phyloP scores from a whole-genome alignment of 2,888 invertebrate species.

The Monopis laevigella region DNA sequence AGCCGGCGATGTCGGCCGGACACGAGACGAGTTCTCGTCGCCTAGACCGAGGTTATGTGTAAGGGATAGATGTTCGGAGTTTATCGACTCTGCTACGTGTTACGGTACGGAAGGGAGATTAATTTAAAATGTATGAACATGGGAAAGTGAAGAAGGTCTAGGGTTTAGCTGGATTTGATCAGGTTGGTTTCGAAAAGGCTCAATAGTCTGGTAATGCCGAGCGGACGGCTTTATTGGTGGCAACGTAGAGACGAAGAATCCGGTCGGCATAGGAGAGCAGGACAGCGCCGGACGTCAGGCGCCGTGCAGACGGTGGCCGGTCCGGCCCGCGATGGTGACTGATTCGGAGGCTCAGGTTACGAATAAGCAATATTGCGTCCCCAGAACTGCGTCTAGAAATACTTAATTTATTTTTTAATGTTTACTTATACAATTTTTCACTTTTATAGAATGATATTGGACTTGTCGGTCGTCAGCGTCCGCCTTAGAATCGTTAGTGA shows the following conservation, averaged over 20 bases:
- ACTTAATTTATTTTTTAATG: slow-evolving; percentile 65
- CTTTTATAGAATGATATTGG: slow-evolving; percentile 46
- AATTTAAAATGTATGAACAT: no score
- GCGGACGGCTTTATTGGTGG: no score
- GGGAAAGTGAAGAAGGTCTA: no score
- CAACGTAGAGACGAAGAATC: not conserved
- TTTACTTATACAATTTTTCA: slow-evolving; percentile 54
- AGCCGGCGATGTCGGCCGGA: no score
- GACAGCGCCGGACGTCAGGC: slow-evolving; percentile 28
- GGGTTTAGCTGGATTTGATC: slow-evolving; percentile 3
- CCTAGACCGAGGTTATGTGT: no score
- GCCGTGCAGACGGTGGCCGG: slow-evolving; percentile 20
- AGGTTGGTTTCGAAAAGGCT: no score
- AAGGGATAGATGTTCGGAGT: no score
- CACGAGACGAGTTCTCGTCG: no score
- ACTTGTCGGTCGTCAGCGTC: slow-evolving; percentile 36
- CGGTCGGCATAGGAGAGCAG: slow-evolving; percentile 1
- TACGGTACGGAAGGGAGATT: no score
- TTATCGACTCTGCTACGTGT: no score
- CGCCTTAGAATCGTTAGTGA: slow-evolving; percentile 56
- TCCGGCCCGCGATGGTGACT: slow-evolving; percentile 57
- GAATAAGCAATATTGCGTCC: slow-evolving; percentile 51
- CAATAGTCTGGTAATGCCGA: no score
- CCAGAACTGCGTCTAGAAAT: slow-evolving; percentile 64
- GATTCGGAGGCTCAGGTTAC: slow-evolving; percentile 41